A percentile compares a stretch with the other conserved stretches of the same genome.
phyloP scores from a whole-genome alignment of 2,888 invertebrate genomes.

The Anodontia alba region DNA sequence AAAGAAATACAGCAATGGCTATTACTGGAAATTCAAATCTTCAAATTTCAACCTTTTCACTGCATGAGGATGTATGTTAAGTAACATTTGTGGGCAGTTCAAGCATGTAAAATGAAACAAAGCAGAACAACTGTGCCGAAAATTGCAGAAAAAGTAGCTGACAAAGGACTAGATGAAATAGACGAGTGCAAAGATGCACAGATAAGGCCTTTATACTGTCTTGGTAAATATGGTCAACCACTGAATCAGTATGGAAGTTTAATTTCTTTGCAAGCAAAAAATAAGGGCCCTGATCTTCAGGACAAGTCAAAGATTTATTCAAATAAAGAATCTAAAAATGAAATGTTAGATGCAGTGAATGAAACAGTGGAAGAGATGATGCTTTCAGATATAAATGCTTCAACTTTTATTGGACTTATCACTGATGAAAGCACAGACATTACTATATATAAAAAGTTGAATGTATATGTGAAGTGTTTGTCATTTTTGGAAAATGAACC shows the following conservation, averaged over 20 bases:
- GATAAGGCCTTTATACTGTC: no score
- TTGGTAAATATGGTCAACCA: background rate
- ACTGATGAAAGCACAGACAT: conserved; percentile 43
- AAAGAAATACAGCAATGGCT: background rate
- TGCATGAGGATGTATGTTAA: background rate
- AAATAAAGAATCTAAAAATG: conserved; percentile 21
- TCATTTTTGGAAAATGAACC: conserved; percentile 12
- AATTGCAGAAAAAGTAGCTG: background rate
- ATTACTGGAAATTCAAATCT: background rate
- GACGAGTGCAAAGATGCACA: no score
- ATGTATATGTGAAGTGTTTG: conserved; percentile 39
- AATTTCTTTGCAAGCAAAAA: conserved; percentile 15
- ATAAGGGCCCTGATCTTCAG: conserved; percentile 34
- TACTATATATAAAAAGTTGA: conserved; percentile 44
- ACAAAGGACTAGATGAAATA: background rate
- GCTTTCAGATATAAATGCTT: conserved; percentile 19
- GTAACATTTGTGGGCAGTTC: background rate
- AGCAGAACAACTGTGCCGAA: background rate
- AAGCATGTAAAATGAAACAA: background rate
- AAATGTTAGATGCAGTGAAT: conserved; percentile 40
- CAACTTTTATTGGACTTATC: conserved; percentile 41
- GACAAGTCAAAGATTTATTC: conserved; percentile 26
- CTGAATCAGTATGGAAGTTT: background rate
- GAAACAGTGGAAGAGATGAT: conserved; percentile 15
- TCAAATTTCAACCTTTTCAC: background rate